Conservation (phyloP, 2,797 vertebrate genomes). For the Hyperoplus lanceolatus region DNA sequence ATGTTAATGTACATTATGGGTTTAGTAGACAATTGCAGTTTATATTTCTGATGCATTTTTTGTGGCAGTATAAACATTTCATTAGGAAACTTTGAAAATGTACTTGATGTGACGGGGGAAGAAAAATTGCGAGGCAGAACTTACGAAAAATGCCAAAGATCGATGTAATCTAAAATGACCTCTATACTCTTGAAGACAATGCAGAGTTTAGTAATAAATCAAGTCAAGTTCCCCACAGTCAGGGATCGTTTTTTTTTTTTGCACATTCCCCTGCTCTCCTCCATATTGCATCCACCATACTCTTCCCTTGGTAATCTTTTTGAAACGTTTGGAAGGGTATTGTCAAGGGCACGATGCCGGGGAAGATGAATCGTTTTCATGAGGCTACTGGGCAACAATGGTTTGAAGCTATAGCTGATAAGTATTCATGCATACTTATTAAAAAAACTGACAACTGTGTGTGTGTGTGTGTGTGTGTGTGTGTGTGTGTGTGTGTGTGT, state of each 20-base stretch:
- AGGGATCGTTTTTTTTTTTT: neutral
- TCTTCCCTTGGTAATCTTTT: conserved; percentile 25
- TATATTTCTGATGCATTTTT: neutral
- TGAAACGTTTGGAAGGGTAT: conserved; percentile 27
- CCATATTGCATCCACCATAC: neutral
- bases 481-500: too few relatives aligned
- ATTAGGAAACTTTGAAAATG: neutral
- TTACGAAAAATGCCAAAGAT: neutral
- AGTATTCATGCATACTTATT: conserved; percentile 49
- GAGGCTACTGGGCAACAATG: conserved; percentile 45
- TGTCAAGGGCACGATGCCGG: conserved; percentile 42
- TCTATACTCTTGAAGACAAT: neutral
- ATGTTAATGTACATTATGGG: neutral
- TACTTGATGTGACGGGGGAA: neutral
- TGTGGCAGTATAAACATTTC: neutral
- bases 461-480: too few relatives aligned
- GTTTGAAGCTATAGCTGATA: conserved; percentile 49
- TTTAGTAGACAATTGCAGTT: neutral
- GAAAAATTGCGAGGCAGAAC: neutral
- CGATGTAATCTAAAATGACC: neutral
- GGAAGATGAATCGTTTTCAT: conserved; percentile 51
- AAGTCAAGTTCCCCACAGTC: neutral
- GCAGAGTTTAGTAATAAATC: neutral
- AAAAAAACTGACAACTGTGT: conserved; percentile 38
- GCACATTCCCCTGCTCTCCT: conserved; percentile 1